These are phyloP conservation scores for Hemichromis elongatus DNA, from an alignment of 2,113 vertebrate genomes.

Conservation along the genomic window DNA sequence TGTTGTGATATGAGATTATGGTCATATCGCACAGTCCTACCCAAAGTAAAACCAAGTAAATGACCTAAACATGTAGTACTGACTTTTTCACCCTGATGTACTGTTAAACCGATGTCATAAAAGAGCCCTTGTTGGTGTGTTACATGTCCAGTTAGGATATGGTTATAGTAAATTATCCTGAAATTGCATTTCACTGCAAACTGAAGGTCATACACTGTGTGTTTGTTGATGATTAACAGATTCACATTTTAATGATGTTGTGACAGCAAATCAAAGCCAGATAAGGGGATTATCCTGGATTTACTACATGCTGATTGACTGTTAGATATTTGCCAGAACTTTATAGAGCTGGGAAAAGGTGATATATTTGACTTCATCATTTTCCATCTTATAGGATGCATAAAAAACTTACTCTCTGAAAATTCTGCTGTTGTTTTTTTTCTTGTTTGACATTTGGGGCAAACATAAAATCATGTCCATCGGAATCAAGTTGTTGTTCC, in stretches of 20 bases:
- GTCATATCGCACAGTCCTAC: no score
- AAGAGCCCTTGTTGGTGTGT: not conserved
- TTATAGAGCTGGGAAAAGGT: not conserved
- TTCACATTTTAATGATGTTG: not conserved
- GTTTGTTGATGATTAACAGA: not conserved
- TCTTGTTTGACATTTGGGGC: not conserved
- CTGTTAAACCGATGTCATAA: not conserved
- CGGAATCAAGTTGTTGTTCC: not conserved
- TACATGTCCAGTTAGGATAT: not conserved
- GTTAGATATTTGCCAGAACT: not conserved
- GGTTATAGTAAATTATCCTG: not conserved
- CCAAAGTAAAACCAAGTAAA: not conserved
- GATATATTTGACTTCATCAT: not conserved
- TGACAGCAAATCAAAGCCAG: not conserved
- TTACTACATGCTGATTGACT: not conserved
- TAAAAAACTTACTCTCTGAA: not conserved
- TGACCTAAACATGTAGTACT: not conserved
- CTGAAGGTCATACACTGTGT: not conserved
- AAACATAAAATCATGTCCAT: not conserved
- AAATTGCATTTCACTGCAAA: not conserved
- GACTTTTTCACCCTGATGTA: not conserved
- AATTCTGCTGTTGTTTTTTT: fast-evolving
- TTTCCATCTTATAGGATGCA: not conserved
- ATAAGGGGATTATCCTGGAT: not conserved
- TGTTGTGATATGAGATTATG: no score